phyloP scores from a whole-genome alignment of 30 jellyfish, hydroid and myxozoan genomes.

The Chrysaora quinquecirrha region DNA sequence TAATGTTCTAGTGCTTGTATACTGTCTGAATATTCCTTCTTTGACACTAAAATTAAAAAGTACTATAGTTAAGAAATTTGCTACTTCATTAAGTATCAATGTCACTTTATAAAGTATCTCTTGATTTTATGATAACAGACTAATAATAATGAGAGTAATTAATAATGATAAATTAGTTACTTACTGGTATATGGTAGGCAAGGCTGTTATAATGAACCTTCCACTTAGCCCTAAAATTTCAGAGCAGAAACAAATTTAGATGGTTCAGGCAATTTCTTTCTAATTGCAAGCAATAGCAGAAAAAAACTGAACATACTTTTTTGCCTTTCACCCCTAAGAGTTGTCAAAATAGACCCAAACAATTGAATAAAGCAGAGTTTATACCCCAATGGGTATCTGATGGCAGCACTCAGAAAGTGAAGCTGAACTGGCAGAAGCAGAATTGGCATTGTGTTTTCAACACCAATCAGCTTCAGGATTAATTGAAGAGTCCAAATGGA shows the following conservation, averaged over 20 bases:
- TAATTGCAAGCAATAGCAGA: background rate
- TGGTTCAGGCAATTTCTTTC: background rate
- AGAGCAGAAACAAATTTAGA: background rate
- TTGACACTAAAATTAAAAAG: slow-evolving; percentile 75
- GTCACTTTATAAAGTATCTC: background rate
- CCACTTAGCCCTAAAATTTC: slow-evolving; percentile 85
- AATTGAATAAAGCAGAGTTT: background rate
- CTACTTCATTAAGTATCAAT: too few species aligned
- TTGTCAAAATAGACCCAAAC: background rate
- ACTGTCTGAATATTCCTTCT: slow-evolving; percentile 74
- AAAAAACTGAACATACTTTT: too few species aligned
- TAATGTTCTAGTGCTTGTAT: slow-evolving; percentile 69
- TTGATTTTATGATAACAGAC: background rate
- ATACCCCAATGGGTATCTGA: background rate
- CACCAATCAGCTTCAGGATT: too few species aligned
- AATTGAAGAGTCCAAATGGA: too few species aligned
- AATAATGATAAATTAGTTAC: background rate
- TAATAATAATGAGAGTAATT: background rate
- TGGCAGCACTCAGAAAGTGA: too few species aligned
- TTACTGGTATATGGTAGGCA: slow-evolving; percentile 95
- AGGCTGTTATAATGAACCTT: slow-evolving; percentile 87
- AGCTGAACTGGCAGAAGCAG: too few species aligned
- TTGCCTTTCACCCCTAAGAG: background rate
- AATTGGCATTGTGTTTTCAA: too few species aligned
- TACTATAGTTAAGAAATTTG: too few species aligned